These are phyloP conservation scores for Forbesichthys agassizii DNA, from an alignment of 2,113 vertebrate genomes.

Conservation along the genomic window DNA sequence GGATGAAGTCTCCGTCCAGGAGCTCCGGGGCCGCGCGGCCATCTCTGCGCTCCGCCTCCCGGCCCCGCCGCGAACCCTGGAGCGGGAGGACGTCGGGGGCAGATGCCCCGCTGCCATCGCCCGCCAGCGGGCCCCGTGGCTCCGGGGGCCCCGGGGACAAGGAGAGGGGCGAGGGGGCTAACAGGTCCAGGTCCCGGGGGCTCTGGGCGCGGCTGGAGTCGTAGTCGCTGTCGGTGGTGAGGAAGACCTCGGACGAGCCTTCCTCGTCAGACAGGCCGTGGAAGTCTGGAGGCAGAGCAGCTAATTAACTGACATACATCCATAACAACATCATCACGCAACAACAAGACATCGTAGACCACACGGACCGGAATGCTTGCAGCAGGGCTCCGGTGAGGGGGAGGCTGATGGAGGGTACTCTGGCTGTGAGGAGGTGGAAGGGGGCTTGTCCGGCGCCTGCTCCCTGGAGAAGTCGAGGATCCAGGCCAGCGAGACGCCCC, in stretches of 20 bases:
- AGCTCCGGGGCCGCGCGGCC: conserved; percentile 61
- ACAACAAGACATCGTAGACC: background rate
- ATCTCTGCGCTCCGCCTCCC: conserved; percentile 33
- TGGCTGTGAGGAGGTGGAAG: conserved; percentile 78
- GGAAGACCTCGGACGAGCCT: conserved; percentile 88
- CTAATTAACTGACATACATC: background rate
- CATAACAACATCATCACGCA: background rate
- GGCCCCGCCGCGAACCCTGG: conserved; percentile 66
- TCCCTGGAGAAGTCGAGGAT: conserved; percentile 79
- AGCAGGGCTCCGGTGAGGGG: conserved; percentile 82
- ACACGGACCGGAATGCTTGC: conserved; percentile 79
- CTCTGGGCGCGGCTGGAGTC: conserved; percentile 88
- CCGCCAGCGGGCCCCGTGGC: conserved; percentile 51
- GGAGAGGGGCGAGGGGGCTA: conserved; percentile 73
- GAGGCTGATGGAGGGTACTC: conserved; percentile 63
- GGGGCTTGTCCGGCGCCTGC: conserved; percentile 69
- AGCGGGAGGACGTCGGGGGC: conserved; percentile 85
- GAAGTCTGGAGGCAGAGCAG: conserved; percentile 65
- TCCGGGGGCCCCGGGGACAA: conserved; percentile 62
- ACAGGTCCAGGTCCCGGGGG: conserved; percentile 84
- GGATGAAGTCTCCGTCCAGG: conserved; percentile 89
- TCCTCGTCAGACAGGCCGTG: conserved; percentile 85
- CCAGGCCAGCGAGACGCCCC: conserved; percentile 80
- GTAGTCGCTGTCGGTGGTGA: conserved; percentile 88
- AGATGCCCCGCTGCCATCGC: conserved; percentile 71